Conservation (phyloP, 1,140 invertebrate species). For the Bombyx mori region DNA sequence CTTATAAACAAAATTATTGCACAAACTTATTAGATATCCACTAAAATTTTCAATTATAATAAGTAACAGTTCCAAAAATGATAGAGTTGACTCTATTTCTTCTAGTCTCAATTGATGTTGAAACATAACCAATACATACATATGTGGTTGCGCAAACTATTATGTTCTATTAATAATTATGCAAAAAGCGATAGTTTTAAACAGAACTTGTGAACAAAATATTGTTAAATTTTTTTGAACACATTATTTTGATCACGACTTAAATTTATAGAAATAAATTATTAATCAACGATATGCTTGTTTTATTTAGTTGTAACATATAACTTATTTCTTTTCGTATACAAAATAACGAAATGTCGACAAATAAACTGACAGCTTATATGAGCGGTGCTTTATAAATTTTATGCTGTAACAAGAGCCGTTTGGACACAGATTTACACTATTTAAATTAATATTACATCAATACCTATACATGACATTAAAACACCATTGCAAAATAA, state of each 20-base stretch:
- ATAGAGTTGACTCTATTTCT: no score
- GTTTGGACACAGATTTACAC: not conserved
- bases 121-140: no score
- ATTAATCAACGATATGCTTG: slow-evolving; percentile 4
- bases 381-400: no score
- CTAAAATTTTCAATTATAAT: no score
- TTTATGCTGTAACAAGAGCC: no score
- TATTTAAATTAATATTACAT: slow-evolving; percentile 49
- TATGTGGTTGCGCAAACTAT: not conserved
- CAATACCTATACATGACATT: slow-evolving; percentile 45
- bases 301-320: slow-evolving; percentile 4
- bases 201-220: slow-evolving; percentile 56
- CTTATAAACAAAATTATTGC: no score
- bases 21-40: no score
- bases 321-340: not conserved
- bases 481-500: slow-evolving; percentile 56
- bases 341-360: not conserved
- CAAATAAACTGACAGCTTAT: no score
- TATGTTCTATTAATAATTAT: slow-evolving; percentile 2
- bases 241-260: slow-evolving; percentile 63
- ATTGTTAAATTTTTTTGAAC: slow-evolving; percentile 22
- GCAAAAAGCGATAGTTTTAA: slow-evolving; percentile 4
- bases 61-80: no score
- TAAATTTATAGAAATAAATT: slow-evolving; percentile 12
- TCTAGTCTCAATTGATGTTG: no score